phyloP scores from a whole-genome alignment of 2,797 vertebrate genomes.

The Furcifer pardalis region DNA sequence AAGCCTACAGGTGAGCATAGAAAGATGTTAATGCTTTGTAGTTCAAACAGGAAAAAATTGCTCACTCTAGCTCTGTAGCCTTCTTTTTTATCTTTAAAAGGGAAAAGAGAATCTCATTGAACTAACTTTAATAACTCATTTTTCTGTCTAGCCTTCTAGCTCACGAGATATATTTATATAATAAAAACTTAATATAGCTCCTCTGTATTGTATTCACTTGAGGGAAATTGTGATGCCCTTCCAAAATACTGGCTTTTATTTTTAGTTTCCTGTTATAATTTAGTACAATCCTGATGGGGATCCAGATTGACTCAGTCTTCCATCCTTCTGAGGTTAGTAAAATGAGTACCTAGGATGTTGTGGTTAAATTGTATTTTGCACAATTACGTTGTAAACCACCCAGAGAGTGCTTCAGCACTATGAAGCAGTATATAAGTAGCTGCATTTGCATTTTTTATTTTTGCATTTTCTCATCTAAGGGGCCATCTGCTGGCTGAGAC shows the following conservation, averaged over 20 bases:
- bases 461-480: constrained; percentile 12
- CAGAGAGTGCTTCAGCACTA: too few species aligned
- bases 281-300: too few species aligned
- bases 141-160: neutral
- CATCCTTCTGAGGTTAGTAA: too few species aligned
- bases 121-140: neutral
- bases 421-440: too few species aligned
- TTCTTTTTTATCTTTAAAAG: neutral
- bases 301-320: too few species aligned
- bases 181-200: neutral
- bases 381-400: too few species aligned
- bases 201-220: neutral
- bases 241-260: neutral
- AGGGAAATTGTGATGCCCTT: neutral
- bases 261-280: constrained; percentile 22
- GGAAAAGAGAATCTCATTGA: neutral
- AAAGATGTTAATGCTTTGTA: neutral
- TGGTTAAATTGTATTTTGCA: too few species aligned
- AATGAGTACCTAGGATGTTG: too few species aligned
- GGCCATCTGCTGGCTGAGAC: neutral
- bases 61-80: neutral
- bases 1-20: neutral
- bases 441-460: too few species aligned
- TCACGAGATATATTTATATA: constrained; percentile 8
- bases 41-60: neutral